Percentiles rank a stretch among this genome's conserved stretches.
Conservation (phyloP, 2,888 invertebrate genomes). For the Leucophenga montana region DNA sequence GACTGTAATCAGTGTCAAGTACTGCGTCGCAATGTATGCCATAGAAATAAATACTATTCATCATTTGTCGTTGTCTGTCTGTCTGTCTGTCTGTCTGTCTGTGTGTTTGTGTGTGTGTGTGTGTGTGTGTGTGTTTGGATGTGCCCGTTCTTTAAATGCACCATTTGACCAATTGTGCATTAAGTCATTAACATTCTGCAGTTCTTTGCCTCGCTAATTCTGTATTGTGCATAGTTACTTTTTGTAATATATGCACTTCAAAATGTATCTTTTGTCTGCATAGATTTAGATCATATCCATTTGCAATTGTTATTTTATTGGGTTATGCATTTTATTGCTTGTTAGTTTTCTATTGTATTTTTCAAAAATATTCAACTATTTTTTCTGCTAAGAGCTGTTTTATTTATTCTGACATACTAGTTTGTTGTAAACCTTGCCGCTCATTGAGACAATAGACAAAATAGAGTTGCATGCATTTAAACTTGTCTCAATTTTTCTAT, state of each 20-base stretch:
- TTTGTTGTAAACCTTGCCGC: too few relatives aligned
- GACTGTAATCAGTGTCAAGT: constrained; percentile 64
- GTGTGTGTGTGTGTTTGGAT: constrained; percentile 33
- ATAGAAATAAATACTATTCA: constrained; percentile 39
- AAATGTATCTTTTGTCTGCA: not conserved
- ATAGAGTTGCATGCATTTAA: too few relatives aligned
- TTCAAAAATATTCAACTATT: not conserved
- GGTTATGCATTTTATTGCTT: not conserved
- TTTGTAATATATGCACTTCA: not conserved
- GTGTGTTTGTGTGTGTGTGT: constrained; percentile 20
- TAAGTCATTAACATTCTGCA: constrained; percentile 41
- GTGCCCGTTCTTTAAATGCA: constrained; percentile 30
- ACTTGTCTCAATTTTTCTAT: too few relatives aligned
- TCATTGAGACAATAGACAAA: too few relatives aligned
- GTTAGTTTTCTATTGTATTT: not conserved
- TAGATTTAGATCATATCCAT: not conserved
- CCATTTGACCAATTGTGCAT: constrained; percentile 47
- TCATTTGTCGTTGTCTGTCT: not conserved
- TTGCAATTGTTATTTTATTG: constrained; percentile 7
- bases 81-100: not conserved
- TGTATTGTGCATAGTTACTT: not conserved
- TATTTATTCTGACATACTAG: too few relatives aligned
- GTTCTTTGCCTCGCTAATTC: not conserved
- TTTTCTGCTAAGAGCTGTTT: not conserved
- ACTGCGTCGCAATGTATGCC: constrained; percentile 56